Conservation (phyloP, 1,140 invertebrate species). For the Neocloeon triangulifer region DNA sequence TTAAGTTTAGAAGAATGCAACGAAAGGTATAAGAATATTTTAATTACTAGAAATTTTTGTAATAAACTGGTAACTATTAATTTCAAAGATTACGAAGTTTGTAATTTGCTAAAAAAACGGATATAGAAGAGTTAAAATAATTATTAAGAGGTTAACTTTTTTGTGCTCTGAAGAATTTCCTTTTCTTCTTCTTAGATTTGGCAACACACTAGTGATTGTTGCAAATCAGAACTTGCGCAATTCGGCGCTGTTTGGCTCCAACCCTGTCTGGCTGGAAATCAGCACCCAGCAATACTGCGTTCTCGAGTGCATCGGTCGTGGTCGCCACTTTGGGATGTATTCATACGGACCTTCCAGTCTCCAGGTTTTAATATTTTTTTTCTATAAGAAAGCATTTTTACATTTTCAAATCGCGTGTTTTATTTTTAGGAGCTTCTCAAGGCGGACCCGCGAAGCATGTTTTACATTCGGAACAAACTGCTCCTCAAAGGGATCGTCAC, state of each 20-base stretch:
- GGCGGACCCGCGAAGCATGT: not conserved
- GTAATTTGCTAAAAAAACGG: no score
- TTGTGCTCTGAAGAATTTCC: no score
- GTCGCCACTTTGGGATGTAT: conserved; percentile 41
- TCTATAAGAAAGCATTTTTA: no score
- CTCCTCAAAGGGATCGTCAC: not conserved
- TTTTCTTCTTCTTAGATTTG: conserved; percentile 21
- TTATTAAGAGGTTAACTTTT: no score
- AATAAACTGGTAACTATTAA: no score
- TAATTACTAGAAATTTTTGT: no score
- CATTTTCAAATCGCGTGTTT: no score
- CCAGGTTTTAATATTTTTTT: no score
- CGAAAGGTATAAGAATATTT: conserved; percentile 16
- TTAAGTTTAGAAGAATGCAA: conserved; percentile 19
- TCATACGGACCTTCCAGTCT: conserved; percentile 39
- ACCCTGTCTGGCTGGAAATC: conserved; percentile 27
- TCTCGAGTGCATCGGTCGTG: conserved; percentile 51
- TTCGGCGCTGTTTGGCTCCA: conserved; percentile 26
- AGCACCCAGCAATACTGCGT: conserved; percentile 39
- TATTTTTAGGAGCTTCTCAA: conserved; percentile 11
- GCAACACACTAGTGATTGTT: conserved; percentile 41
- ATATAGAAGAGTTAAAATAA: no score
- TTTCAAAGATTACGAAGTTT: no score
- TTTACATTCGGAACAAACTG: conserved; percentile 8
- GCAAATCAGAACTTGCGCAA: conserved; percentile 37